Conservation (phyloP, 2,113 vertebrate species). For the Aspidoscelis tigris region DNA sequence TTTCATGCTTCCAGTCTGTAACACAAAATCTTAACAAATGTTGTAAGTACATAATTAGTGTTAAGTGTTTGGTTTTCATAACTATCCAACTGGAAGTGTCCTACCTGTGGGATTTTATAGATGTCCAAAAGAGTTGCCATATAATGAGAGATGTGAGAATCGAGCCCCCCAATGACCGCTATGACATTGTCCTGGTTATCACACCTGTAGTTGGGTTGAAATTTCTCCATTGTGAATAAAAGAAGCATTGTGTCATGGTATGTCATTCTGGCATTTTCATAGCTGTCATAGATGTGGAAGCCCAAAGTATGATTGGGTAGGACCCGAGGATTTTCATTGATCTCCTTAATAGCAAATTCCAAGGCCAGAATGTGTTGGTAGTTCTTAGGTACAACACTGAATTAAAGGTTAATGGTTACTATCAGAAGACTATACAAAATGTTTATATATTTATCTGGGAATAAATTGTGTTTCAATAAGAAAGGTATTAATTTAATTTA, state of each 20-base stretch:
- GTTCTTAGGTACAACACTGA: background rate
- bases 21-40: background rate
- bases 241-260: background rate
- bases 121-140: background rate
- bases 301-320: background rate
- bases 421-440: background rate
- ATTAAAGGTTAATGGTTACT: background rate
- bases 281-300: background rate
- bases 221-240: background rate
- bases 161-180: background rate
- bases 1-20: background rate
- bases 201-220: background rate
- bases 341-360: background rate
- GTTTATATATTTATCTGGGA: too few relatives aligned
- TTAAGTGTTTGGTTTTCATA: too few relatives aligned
- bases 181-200: background rate
- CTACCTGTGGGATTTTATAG: background rate
- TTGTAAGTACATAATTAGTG: background rate
- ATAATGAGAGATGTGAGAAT: background rate
- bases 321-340: background rate
- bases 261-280: background rate
- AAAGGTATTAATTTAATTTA: too few relatives aligned
- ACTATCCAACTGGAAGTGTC: background rate
- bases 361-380: background rate
- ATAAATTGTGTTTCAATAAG: too few relatives aligned